Evolutionary conservation across 2,888 invertebrate species (phyloP), one percentile per base, ranked within the genome.

Genomic region (Pollenia amentaria): DNA sequence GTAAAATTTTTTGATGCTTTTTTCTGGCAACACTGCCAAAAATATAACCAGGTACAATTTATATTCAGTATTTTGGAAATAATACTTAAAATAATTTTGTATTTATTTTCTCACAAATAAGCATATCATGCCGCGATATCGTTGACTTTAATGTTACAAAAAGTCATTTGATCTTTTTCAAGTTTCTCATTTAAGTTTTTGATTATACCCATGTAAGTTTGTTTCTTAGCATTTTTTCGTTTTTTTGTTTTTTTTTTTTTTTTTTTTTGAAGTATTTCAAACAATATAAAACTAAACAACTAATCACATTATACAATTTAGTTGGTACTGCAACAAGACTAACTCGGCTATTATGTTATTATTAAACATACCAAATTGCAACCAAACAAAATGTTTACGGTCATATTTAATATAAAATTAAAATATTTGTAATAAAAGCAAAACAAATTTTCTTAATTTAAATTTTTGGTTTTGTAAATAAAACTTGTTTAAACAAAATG

Each of bases 111-210:
- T 79, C 86, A 86, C 86, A 82, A 75, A 86, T 60, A 75, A 62
- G 78, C 86, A 85, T 82, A 85, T 82, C 78, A 85, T 57, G 82
- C 75, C 48, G 75, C 29, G 78, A 79, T 82, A 86, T 83, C 82
- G 75, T 40, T 81, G 85, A 78, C 77, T 81, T 73, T 48, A 65
- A 21, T 64, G 46, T 40, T 44, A 75, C 55, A 64, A 77, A 82
- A 70, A 77, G 70, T 48, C 77, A 83, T 77, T 72, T 77, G 77
- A 83, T 70, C 76, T 69, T 70, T 29, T 21, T 29, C 3, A 29
- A 29, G 44, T 70, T 83, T 75, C 60, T 44, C 38, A 18, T 62
- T 40, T 42, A 51, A 64, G 53, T 29, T 29, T 29, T 29, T 29
- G 29, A 29, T 29, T 42, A 76, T 62, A 76, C 53, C 18, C 51